Percentiles rank a stretch among this genome's conserved stretches.
Conservation (phyloP, 2,113 vertebrate species). For the Phaetusa simplex region DNA sequence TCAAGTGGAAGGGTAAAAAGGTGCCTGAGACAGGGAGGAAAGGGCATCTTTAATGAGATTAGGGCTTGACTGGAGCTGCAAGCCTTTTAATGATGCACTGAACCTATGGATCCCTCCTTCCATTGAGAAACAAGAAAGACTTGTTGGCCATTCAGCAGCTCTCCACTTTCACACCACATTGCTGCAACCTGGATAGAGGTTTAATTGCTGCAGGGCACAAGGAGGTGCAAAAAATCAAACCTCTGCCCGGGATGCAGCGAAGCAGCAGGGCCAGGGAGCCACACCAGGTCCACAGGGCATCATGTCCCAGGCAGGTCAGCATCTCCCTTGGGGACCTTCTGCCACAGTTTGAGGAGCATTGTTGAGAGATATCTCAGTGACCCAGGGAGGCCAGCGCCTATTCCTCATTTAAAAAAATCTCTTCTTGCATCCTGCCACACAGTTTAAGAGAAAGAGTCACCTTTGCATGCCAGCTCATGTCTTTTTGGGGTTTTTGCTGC, state of each 20-base stretch:
- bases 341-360: background rate
- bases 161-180: background rate
- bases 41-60: background rate
- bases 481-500: background rate
- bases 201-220: fast-evolving
- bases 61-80: background rate
- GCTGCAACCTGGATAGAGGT: background rate
- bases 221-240: background rate
- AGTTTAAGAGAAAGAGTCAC: background rate
- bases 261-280: fast-evolving
- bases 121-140: background rate
- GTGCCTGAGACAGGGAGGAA: background rate
- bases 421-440: background rate
- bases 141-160: background rate
- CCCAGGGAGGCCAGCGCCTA: background rate
- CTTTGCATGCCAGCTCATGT: background rate
- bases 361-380: background rate
- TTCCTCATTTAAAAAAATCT: background rate
- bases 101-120: background rate
- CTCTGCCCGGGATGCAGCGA: fast-evolving
- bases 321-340: fast-evolving
- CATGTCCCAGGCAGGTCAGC: background rate
- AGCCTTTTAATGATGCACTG: background rate
- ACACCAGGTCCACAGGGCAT: background rate
- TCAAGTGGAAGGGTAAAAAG: background rate